Evolutionary conservation across 1,140 invertebrate genomes (phyloP), one percentile per base, ranked within the genome.

Genomic region (Pseudomyrmex concolor): DNA sequence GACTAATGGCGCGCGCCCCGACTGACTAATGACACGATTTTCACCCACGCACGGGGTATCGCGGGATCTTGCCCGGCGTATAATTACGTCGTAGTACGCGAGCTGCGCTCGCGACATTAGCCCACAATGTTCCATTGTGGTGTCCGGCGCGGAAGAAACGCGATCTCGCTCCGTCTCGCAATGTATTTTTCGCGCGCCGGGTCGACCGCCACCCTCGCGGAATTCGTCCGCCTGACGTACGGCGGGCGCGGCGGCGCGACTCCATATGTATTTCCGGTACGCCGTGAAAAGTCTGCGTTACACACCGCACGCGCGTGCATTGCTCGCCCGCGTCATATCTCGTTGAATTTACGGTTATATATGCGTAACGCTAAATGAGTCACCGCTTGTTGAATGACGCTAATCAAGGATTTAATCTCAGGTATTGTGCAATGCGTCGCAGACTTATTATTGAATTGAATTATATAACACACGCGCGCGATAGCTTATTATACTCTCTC

Each of bases 81-180:
- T 25, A 34, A 34, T 34, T 34, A 34, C 34, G 34, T 34, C 34
- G 34, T 34, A 34, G 34, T 34, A 34, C 34, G 34, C 34, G 34
- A 34, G 34, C 34, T 85, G 62, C 68, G 72, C 57, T 4, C 22
- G 76, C 81, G 82, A 90, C 78, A 89, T 89, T 90, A 90, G 86
- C 82, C 62, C 83, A 86, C 86, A 90, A 89, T 90, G 89, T 90
- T 66, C 86, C 84, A 90, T 90, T 90, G 89, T 90, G 77, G 77
- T 60, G 13, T 57, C 25, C 50, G 60, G 45, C 10, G 43, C 63
- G 80, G 51, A 76, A 83, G 71, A 82, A 9, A 48, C 81, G 74
- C 82, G 72, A 66, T 84, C 84, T 73, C 76, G 83, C 77, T n/a
- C n/a, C n/a, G n/a, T n/a, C n/a, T n/a, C 81, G 76, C 80, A 80